A percentile compares a stretch with the other conserved stretches of the same genome.
These are phyloP conservation scores for Dimorphilus gyrociliatus DNA, from an alignment of 2,888 invertebrate species.

Conservation along the genomic window DNA sequence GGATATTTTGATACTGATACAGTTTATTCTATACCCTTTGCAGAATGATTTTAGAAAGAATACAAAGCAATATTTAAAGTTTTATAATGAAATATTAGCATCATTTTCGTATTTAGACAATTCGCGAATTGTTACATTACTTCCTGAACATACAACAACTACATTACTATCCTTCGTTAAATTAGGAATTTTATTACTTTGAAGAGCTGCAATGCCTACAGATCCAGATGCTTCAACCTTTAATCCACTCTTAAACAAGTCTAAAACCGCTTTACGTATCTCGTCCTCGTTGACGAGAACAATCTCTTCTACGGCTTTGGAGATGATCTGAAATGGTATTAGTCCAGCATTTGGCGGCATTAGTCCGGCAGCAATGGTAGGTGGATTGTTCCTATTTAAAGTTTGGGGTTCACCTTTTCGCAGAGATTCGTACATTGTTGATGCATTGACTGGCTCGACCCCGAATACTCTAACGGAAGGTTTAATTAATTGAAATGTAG, in stretches of 20 bases:
- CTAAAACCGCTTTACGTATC: slow-evolving; percentile 17
- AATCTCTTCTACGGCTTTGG: slow-evolving; percentile 28
- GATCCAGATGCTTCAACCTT: slow-evolving; percentile 31
- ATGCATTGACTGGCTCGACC: slow-evolving; percentile 31
- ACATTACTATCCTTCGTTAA: slow-evolving; percentile 22
- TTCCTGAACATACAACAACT: slow-evolving; percentile 26
- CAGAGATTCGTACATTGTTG: too few relatives aligned
- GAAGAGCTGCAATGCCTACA: slow-evolving; percentile 23
- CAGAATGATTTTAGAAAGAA: too few relatives aligned
- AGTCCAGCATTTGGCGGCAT: too few relatives aligned
- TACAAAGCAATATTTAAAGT: too few relatives aligned
- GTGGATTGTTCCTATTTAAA: neutral
- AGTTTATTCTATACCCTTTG: too few relatives aligned
- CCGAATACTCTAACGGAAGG: slow-evolving; percentile 27
- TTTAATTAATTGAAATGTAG: slow-evolving; percentile 24
- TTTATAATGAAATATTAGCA: too few relatives aligned
- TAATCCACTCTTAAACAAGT: slow-evolving; percentile 20
- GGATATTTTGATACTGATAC: too few relatives aligned
- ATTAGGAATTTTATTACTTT: slow-evolving; percentile 20
- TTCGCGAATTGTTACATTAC: slow-evolving; percentile 23
- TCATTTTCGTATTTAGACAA: too few relatives aligned
- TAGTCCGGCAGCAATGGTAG: too few relatives aligned
- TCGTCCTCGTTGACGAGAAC: slow-evolving; percentile 28
- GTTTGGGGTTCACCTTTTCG: slow-evolving; percentile 12
- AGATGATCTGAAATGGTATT: too few relatives aligned